Percentiles rank a stretch among this genome's conserved stretches.
phyloP scores from a whole-genome alignment of 2,113 vertebrate genomes.

The Clarias macrocephalus region DNA sequence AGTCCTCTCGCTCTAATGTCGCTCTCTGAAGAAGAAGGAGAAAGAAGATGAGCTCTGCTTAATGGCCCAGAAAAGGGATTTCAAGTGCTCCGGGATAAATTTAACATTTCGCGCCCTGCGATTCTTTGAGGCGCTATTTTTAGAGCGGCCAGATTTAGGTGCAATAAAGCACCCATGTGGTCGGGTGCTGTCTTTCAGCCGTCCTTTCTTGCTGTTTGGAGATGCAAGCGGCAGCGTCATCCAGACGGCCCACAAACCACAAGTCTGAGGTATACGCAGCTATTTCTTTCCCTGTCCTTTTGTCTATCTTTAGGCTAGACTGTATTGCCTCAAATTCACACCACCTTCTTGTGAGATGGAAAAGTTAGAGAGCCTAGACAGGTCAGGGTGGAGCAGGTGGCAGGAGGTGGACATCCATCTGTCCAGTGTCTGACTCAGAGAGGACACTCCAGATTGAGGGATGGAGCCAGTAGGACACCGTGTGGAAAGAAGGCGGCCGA shows the following conservation, averaged over 20 bases:
- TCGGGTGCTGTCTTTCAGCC: conserved; percentile 65
- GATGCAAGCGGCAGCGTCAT: conserved; percentile 62
- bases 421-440: conserved; percentile 36
- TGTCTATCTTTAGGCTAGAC: not conserved
- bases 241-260: conserved; percentile 40
- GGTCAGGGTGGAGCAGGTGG: conserved; percentile 44
- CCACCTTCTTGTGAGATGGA: not conserved
- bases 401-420: conserved; percentile 50
- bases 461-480: conserved; percentile 11
- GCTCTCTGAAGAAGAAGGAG: conserved; percentile 10
- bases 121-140: conserved; percentile 47
- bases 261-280: not conserved
- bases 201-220: conserved; percentile 62
- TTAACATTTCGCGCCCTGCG: conserved; percentile 45
- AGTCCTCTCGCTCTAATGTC: conserved; percentile 38
- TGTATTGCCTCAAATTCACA: not conserved
- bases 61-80: conserved; percentile 57
- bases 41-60: conserved; percentile 42
- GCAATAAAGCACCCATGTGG: conserved; percentile 17
- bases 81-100: conserved; percentile 53
- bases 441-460: conserved; percentile 28
- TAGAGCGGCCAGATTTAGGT: conserved; percentile 42
- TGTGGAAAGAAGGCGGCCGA: conserved; percentile 22
- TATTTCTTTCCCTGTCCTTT: not conserved
- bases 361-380: conserved; percentile 18